phyloP scores from a whole-genome alignment of 2,888 invertebrate genomes.

The Andrena chrysosceles region DNA sequence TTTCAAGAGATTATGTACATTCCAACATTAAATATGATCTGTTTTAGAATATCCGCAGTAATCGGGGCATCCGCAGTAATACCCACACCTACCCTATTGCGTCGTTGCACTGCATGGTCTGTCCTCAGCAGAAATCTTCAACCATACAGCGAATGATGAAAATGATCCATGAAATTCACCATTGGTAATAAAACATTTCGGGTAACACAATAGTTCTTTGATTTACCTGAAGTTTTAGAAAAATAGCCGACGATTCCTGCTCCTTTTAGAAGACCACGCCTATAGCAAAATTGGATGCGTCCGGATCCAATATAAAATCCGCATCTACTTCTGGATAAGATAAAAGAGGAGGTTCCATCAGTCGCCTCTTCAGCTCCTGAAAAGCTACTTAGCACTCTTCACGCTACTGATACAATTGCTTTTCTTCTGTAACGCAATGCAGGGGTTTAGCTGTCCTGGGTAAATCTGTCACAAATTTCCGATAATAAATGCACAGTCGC shows the following conservation, averaged over 20 bases:
- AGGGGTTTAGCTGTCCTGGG: not conserved
- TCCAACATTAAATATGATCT: no score
- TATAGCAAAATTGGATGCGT: not conserved
- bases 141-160: conserved; percentile 20
- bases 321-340: not conserved
- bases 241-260: conserved; percentile 13
- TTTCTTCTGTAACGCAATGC: not conserved
- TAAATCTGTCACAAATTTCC: conserved; percentile 6
- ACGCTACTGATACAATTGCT: not conserved
- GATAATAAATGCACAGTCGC: not conserved
- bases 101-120: not conserved
- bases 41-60: no score
- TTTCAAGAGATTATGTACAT: no score
- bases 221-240: not conserved
- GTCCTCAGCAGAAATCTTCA: not conserved
- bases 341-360: not conserved
- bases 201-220: conserved; percentile 13
- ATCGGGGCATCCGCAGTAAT: no score
- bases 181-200: not conserved
- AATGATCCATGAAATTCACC: not conserved
- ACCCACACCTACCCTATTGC: not conserved
- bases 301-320: not conserved
- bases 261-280: conserved; percentile 1
- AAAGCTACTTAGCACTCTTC: not conserved
- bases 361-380: not conserved